Base-by-base conservation (phyloP, 2,888 invertebrate genomes). In the Tetragonisca angustula region DNA sequence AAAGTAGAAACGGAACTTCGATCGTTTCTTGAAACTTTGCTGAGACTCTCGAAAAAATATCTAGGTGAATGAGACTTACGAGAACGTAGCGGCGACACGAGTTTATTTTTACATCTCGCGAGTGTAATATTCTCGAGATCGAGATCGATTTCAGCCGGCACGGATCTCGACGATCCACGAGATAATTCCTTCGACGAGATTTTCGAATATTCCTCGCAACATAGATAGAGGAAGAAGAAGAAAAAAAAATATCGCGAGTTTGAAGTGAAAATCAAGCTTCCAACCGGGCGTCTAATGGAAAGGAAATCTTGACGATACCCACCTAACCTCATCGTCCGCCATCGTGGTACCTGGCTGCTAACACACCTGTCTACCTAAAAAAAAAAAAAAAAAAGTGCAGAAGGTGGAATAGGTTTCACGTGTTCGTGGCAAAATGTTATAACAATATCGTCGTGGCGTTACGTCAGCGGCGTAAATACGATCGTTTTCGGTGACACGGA, bases 271-370 rank as follows among this genome's bases (percentile, higher is more conserved):
- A 56, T 56, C 56, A 56, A 56, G n/a, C 21, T 56, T 13, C n/a
- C 56, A 56, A n/a, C 56, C 56, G n/a, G 32, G 32, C 13, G 13
- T 56, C 56, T 56, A 13, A n/a, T 56, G n/a, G 21, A 59, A 15
- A n/a, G n/a, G n/a, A 59, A 59, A 15, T 59, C 24, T 5, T 0
- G 21, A 32, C 71, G 85, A 85, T 95, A 96, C 97, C 95, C 96
- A 98, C 98, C 98, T 97, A 96, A 98, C 98, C 96, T 98, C 98
- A 96, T 98, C 98, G 96, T 98, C 98, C 96, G 98, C 98, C 98
- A 98, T 98, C 96, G 94, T 97, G 96, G 86, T 90, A 90, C 93
- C 80, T 90, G 84, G 95, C 94, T 95, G 95, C 95, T 95, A 43
- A 43, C 43, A 95, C 93, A 94, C 95, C 94, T 95, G 95, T 95